Evolutionary conservation across 2,888 invertebrate genomes (phyloP).

Genomic region (Melolontha melolontha): DNA sequence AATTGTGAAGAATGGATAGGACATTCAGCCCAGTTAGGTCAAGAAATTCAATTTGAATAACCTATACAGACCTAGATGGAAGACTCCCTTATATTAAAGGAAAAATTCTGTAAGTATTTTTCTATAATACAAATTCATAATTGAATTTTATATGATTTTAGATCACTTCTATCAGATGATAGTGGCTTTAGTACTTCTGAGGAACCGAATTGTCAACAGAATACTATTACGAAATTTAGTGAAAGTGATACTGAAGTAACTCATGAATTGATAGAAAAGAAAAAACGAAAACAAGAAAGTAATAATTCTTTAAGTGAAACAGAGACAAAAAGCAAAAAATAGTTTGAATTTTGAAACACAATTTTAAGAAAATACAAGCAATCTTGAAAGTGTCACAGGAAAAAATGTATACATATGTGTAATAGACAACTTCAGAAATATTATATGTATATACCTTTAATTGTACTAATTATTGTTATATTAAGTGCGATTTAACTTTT

Average conservation of each 20-base stretch:
- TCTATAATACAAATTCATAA: not conserved
- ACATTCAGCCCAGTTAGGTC: slow-evolving; percentile 69
- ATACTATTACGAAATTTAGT: slow-evolving; percentile 32
- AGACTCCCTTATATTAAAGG: slow-evolving; percentile 76
- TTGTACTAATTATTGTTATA: too few species aligned
- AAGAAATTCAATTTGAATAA: slow-evolving; percentile 73
- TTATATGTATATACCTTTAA: too few species aligned
- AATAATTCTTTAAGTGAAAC: too few species aligned
- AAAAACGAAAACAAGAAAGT: slow-evolving; percentile 31
- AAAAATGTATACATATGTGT: too few species aligned
- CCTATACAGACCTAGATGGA: slow-evolving; percentile 70
- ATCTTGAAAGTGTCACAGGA: too few species aligned
- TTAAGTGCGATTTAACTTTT: too few species aligned
- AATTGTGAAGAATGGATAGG: slow-evolving; percentile 70
- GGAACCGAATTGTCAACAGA: slow-evolving; percentile 33
- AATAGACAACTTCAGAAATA: too few species aligned
- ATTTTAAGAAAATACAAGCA: too few species aligned
- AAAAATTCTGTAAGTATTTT: slow-evolving; percentile 65
- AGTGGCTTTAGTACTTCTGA: slow-evolving; percentile 51
- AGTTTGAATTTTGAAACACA: too few species aligned
- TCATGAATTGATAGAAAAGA: slow-evolving; percentile 20
- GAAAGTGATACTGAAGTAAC: slow-evolving; percentile 21
- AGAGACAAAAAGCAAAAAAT: too few species aligned
- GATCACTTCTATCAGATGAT: slow-evolving; percentile 47
- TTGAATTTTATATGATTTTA: slow-evolving; percentile 8